Evolutionary conservation across 2,888 invertebrate genomes (phyloP), one percentile per base, ranked within the genome.

Genomic region (Bimastos eiseni): DNA sequence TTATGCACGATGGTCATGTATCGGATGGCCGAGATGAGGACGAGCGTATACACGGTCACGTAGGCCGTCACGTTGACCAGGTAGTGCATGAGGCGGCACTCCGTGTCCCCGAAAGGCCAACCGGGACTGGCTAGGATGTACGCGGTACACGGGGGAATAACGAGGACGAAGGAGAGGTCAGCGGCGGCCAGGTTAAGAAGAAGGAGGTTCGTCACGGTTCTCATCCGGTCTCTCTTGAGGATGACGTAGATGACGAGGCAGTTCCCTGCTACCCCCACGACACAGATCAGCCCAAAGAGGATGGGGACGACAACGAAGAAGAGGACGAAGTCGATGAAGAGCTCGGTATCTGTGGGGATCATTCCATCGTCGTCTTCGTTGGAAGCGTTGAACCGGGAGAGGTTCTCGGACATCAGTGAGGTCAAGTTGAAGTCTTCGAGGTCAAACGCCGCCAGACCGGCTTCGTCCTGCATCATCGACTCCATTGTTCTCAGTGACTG

Each of bases 1-100:
- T 91, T 91, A 90, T 91, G 91, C 13, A 92, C 92, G 55, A 92
- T 91, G 19, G 92, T 92, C 89, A 92, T 88, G 84, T 91, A 91
- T 44, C 91, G 88, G 49, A 91, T 90, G 38, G 90, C 89, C n/a
- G 90, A 90, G 83, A 92, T 91, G 34, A 92, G 91, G 11, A 92
- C 90, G 13, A 92, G 84, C 0, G 91, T 98, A 95, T 98, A 98
- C 15, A 98, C 97, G 93, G 97, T 97, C 91, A 97, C 97, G 94
- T 97, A 98, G 49, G 98, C 98, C 33, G 97, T 97, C 83, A 98
- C 97, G 91, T 97, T 97, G 92, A 98, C 97, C 94, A 98, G 96
- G 94, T 98, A 98, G 95, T 98, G 98, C n/a, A 98, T 97, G 36
- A 97, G 96, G 95, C 97, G 97, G 95, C 98, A 98, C 97, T 97